These are phyloP conservation scores for Crenichthys baileyi DNA, from an alignment of 2,797 vertebrate genomes.

Conservation along the genomic window DNA sequence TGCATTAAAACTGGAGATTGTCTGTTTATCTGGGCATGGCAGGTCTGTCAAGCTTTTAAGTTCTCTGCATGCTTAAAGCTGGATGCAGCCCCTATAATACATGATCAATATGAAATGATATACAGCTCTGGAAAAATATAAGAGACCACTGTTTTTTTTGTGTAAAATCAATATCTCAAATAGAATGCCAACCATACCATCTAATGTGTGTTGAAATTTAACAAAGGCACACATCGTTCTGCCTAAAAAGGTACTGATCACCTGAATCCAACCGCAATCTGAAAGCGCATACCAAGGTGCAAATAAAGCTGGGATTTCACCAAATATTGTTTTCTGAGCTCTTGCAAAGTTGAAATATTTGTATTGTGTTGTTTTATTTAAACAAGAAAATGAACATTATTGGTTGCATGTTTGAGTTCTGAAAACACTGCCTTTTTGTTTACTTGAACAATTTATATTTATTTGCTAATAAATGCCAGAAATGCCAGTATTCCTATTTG, in stretches of 20 bases:
- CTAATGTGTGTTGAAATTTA: neutral
- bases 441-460: neutral
- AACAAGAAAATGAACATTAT: neutral
- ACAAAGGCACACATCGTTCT: neutral
- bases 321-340: neutral
- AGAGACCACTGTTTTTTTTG: no score
- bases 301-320: neutral
- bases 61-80: constrained; percentile 14
- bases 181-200: neutral
- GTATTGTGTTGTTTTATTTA: neutral
- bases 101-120: neutral
- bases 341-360: neutral
- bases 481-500: neutral
- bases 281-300: neutral
- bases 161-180: neutral
- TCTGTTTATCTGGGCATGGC: neutral
- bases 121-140: neutral
- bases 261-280: neutral
- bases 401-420: neutral
- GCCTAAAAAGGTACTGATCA: neutral
- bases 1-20: constrained; percentile 23
- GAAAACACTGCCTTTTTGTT: neutral
- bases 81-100: neutral
- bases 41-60: constrained; percentile 54
- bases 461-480: neutral